Evolutionary conservation across 2,888 invertebrate species (phyloP).

Genomic region (Cecidostiba fungosa): DNA sequence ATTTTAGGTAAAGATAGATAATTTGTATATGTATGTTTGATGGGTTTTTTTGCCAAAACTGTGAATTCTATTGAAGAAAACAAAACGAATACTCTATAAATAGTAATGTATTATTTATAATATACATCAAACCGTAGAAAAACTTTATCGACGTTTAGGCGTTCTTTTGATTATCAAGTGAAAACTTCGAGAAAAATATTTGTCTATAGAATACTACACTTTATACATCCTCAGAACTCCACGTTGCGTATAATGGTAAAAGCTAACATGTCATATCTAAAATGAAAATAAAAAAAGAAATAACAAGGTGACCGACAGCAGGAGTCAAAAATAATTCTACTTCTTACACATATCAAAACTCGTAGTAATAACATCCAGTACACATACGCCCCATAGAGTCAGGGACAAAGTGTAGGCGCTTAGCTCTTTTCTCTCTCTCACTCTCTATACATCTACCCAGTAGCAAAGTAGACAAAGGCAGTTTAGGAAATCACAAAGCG

Average conservation of each 20-base stretch:
- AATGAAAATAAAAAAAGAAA: background rate
- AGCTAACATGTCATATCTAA: background rate
- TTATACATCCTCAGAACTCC: background rate
- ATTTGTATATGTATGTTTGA: too few species aligned
- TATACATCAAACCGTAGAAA: background rate
- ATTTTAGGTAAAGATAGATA: too few species aligned
- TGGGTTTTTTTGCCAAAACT: too few species aligned
- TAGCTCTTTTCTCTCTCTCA: background rate
- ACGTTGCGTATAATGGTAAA: too few species aligned
- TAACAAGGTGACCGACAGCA: background rate
- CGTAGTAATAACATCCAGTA: background rate
- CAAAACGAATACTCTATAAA: too few species aligned
- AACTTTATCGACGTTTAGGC: background rate
- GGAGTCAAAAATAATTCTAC: background rate
- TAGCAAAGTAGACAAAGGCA: constrained; percentile 54
- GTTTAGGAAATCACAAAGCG: constrained; percentile 59
- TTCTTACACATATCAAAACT: background rate
- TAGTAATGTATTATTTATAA: too few species aligned
- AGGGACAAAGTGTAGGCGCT: constrained; percentile 7
- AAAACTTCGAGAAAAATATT: background rate
- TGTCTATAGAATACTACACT: too few species aligned
- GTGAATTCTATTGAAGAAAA: too few species aligned
- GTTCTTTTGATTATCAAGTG: background rate
- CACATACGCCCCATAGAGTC: background rate
- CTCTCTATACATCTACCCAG: background rate